A percentile compares a stretch with the other conserved stretches of the same genome.
Conservation (phyloP, 2,797 vertebrate genomes). For the Gila robusta region DNA sequence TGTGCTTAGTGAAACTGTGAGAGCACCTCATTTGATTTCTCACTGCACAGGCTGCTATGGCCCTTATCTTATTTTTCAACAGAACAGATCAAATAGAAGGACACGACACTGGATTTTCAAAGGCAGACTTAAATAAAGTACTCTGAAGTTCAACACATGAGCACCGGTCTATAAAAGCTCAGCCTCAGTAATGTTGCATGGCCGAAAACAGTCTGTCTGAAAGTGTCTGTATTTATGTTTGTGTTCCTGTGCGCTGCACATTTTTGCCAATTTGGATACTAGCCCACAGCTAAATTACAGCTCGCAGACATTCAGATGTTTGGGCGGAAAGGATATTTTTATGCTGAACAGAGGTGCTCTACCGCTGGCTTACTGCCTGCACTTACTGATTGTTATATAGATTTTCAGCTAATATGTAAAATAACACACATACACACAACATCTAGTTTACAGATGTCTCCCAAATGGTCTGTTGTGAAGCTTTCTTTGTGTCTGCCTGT, state of each 20-base stretch:
- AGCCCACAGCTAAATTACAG: constrained; percentile 29
- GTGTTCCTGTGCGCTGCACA: not conserved
- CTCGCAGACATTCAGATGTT: constrained; percentile 21
- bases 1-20: not conserved
- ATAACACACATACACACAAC: not conserved
- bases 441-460: not conserved
- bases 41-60: not conserved
- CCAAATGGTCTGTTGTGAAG: not conserved
- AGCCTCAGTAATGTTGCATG: constrained; percentile 4
- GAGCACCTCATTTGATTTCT: not conserved
- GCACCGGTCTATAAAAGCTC: not conserved
- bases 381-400: not conserved
- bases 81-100: constrained; percentile 26
- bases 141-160: constrained; percentile 4
- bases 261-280: constrained; percentile 47
- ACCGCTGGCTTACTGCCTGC: constrained; percentile 10
- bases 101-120: constrained; percentile 27
- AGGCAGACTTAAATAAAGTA: constrained; percentile 16
- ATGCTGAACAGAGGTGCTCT: constrained; percentile 1
- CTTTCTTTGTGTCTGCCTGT: not conserved
- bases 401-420: constrained; percentile 10
- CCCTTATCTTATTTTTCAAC: constrained; percentile 9
- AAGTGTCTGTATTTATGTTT: constrained; percentile 8
- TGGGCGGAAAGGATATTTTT: not conserved
- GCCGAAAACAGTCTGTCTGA: not conserved